Evolutionary conservation across 1,140 invertebrate genomes (phyloP), one percentile per base, ranked within the genome.

Genomic region (Bradynema listronoti): DNA sequence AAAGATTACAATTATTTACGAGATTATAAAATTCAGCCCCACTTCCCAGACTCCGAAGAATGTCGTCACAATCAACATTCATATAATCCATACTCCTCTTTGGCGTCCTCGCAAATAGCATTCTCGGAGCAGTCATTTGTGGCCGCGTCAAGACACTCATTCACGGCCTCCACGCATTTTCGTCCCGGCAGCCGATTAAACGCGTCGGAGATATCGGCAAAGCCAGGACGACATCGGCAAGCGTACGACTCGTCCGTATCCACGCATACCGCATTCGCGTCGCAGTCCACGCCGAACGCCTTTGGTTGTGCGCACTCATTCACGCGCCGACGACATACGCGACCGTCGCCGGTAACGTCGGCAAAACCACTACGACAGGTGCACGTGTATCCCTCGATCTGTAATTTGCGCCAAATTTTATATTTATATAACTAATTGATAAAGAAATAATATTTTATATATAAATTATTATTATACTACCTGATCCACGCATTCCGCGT

Each of bases 51-150:
- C n/a, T n/a, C n/a, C n/a, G n/a, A 46, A 19, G 1, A 46, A 7
- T 50, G 14, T 54, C 14, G 16, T 22, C 46, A 54, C 1, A 9
- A 54, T 14, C 25, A 19, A 16, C 2, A 56, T 56, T 33, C 9
- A 7, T 45, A n/a, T n/a, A 55, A 24, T 61, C n/a, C 4, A 1
- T 32, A 69, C 41, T 68, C 62, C 56, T 77, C 73, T 46, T 78
- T 78, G 0, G 84, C 85, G 78, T 97, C 97, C 30, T 85, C 85
- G 79, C 93, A 97, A 1, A 81, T 83, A 0, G 82, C 91, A 49
- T 87, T 83, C 7, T 85, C 83, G 65, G 90, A 87, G 71, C 93
- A 98, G 78, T 97, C 92, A 76, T 97, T 89, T 7, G 91, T 78
- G 49, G 91, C 89, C 6, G 84, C 76, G 0, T 86, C 86, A 0